phyloP scores from a whole-genome alignment of 2,888 invertebrate genomes.

The Neoscelio sp. region DNA sequence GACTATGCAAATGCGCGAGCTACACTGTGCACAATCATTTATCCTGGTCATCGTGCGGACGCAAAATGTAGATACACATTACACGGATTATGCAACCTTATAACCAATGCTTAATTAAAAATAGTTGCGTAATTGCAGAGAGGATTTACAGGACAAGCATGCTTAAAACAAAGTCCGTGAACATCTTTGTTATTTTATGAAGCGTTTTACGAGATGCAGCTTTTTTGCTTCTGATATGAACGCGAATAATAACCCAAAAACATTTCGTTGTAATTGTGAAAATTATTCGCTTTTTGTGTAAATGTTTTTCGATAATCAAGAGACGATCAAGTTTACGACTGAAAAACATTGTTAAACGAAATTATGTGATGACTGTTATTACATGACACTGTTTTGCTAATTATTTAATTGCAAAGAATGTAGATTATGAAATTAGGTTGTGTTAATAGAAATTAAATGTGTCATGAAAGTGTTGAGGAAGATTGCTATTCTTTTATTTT shows the following conservation, averaged over 20 bases:
- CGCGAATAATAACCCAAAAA: constrained; percentile 4
- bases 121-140: constrained; percentile 43
- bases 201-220: constrained; percentile 11
- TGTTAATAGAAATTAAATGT: neutral
- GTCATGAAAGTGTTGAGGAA: too few relatives aligned
- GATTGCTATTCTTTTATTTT: too few relatives aligned
- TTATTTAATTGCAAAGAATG: constrained; percentile 6
- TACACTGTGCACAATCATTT: constrained; percentile 4
- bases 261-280: neutral
- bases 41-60: constrained; percentile 39
- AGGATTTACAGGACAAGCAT: constrained; percentile 35
- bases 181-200: constrained; percentile 40
- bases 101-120: constrained; percentile 51
- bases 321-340: neutral
- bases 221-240: too few relatives aligned
- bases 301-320: constrained; percentile 17
- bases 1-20: constrained; percentile 9
- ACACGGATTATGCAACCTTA: constrained; percentile 43
- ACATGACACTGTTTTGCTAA: constrained; percentile 9
- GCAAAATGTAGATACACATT: constrained; percentile 25
- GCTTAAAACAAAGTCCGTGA: constrained; percentile 20
- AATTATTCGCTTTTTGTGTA: constrained; percentile 8
- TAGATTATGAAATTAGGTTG: constrained; percentile 9
- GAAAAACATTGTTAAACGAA: neutral
- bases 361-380: neutral